phyloP scores from a whole-genome alignment of 2,797 vertebrate genomes.

The Pseudotriccus pelzelni region DNA sequence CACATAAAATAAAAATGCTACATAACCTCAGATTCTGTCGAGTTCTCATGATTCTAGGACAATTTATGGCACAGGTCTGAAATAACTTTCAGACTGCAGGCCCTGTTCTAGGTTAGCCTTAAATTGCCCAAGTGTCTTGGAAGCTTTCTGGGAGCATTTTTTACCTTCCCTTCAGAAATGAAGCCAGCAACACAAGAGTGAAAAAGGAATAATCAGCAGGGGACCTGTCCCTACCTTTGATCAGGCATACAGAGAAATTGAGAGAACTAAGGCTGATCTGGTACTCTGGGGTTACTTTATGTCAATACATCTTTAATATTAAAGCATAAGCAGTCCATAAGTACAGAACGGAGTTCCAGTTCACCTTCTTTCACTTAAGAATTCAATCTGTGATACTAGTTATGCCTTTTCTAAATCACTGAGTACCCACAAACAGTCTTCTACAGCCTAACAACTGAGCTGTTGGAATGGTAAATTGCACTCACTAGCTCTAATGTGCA shows the following conservation, averaged over 20 bases:
- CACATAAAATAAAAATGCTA: background rate
- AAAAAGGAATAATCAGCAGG: background rate
- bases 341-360: background rate
- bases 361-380: background rate
- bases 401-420: background rate
- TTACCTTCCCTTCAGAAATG: background rate
- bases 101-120: background rate
- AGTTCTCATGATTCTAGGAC: background rate
- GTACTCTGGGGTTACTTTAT: fast-evolving
- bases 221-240: background rate
- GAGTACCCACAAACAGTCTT: background rate
- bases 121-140: background rate
- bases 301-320: background rate
- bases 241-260: background rate
- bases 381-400: background rate
- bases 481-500: background rate
- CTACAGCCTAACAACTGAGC: background rate
- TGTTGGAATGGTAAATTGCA: background rate
- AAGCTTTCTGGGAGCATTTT: background rate
- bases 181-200: background rate
- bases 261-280: background rate
- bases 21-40: background rate
- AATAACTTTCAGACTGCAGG: background rate
- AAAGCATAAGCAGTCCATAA: background rate
- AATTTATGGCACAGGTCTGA: background rate